A percentile compares a stretch with the other conserved stretches of the same genome.
Conservation (phyloP, 2,888 invertebrate genomes). For the Platycheirus rosarum region DNA sequence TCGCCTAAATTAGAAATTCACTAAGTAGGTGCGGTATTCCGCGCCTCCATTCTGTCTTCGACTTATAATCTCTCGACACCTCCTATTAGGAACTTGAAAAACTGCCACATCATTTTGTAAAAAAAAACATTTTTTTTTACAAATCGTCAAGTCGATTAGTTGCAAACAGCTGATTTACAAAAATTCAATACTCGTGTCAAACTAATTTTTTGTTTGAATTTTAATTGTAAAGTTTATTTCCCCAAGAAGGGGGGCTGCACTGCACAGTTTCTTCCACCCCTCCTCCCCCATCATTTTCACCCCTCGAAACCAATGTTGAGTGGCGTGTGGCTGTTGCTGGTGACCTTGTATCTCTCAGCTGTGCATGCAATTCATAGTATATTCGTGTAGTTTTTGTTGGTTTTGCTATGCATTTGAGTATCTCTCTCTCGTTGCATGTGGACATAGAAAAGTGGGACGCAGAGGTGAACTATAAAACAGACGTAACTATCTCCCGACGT, state of each 20-base stretch:
- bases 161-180: slow-evolving; percentile 48
- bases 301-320: neutral
- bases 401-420: neutral
- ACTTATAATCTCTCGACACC: slow-evolving; percentile 22
- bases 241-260: neutral
- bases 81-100: slow-evolving; percentile 33
- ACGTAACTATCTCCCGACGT: slow-evolving; percentile 30
- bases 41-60: slow-evolving; percentile 8
- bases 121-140: slow-evolving; percentile 15
- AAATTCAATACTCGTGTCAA: slow-evolving; percentile 19
- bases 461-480: slow-evolving; percentile 15
- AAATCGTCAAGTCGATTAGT: slow-evolving; percentile 32
- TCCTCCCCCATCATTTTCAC: neutral
- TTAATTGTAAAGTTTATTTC: slow-evolving; percentile 7
- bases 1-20: slow-evolving; percentile 38
- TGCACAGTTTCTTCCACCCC: too few relatives aligned
- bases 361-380: slow-evolving; percentile 52
- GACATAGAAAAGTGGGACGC: neutral
- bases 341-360: slow-evolving; percentile 56
- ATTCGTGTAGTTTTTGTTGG: slow-evolving; percentile 15
- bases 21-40: slow-evolving; percentile 15
- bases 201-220: slow-evolving; percentile 4
- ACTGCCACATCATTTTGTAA: slow-evolving; percentile 23
- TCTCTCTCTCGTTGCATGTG: slow-evolving; percentile 4
- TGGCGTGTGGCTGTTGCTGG: slow-evolving; percentile 27